phyloP scores from a whole-genome alignment of 2,797 vertebrate genomes.

The Vultur gryphus region DNA sequence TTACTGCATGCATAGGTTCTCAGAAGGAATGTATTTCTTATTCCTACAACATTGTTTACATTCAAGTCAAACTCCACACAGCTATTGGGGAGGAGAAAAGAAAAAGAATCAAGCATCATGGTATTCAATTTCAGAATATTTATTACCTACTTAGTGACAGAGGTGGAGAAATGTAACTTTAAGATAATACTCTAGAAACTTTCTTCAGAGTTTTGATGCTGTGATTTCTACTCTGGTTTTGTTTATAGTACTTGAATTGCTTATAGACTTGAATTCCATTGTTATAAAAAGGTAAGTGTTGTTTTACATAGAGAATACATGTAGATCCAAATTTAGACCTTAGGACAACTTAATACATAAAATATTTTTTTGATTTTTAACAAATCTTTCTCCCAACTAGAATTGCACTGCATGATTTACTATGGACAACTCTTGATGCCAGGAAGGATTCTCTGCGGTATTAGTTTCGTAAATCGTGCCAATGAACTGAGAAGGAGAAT shows the following conservation, averaged over 20 bases:
- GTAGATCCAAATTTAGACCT: background rate
- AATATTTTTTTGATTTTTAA: background rate
- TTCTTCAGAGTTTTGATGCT: background rate
- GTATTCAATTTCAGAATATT: background rate
- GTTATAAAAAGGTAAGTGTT: background rate
- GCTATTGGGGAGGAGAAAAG: conserved; percentile 65
- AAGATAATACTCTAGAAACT: background rate
- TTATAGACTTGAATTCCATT: background rate
- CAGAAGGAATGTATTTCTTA: conserved; percentile 98
- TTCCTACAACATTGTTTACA: conserved; percentile 94
- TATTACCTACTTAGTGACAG: background rate
- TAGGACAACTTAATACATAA: background rate
- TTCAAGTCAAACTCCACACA: conserved; percentile 97
- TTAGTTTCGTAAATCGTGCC: background rate
- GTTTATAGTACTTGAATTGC: background rate
- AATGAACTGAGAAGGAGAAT: background rate
- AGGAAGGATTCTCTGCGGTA: background rate
- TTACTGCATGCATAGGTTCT: conserved; percentile 91
- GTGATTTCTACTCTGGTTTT: background rate
- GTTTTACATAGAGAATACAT: background rate
- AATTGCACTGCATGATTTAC: background rate
- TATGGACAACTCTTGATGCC: background rate
- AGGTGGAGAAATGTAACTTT: background rate
- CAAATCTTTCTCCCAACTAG: background rate
- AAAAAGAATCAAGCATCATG: background rate